These are phyloP conservation scores for Leucophora obtusa DNA, from an alignment of 2,888 invertebrate genomes.

Conservation along the genomic window DNA sequence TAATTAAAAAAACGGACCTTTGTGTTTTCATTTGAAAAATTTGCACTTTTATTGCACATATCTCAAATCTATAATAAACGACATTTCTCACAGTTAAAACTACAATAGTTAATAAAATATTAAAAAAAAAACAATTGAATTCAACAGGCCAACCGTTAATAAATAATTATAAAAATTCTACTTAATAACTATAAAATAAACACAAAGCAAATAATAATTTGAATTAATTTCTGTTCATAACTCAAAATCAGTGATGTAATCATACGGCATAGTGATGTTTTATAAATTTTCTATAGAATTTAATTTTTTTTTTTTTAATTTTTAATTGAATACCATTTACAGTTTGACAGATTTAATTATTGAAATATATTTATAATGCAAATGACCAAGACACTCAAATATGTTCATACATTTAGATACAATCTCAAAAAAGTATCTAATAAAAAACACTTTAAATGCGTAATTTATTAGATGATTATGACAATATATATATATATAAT, in stretches of 20 bases:
- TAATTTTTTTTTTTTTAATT: constrained; percentile 35
- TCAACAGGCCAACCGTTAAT: constrained; percentile 33
- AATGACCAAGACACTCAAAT: constrained; percentile 9
- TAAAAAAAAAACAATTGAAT: constrained; percentile 1
- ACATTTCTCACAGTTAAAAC: constrained; percentile 2
- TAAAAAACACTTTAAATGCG: constrained; percentile 36
- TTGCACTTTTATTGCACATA: no score
- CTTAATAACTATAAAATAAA: constrained; percentile 24
- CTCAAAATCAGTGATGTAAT: constrained; percentile 43
- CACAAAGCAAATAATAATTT: constrained; percentile 26
- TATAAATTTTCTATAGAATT: constrained; percentile 58
- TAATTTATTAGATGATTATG: constrained; percentile 49
- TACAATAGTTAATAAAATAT: constrained; percentile 17
- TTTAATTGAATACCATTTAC: constrained; percentile 66
- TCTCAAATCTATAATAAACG: constrained; percentile 10
- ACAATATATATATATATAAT: not conserved
- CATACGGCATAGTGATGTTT: constrained; percentile 28
- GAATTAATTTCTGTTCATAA: constrained; percentile 47
- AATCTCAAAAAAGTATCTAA: constrained; percentile 27
- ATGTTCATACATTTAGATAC: constrained; percentile 10
- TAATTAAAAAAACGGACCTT: no score
- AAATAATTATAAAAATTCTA: constrained; percentile 44
- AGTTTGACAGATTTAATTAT: constrained; percentile 67
- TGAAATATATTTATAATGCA: constrained; percentile 44
- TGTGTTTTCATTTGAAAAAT: no score